Conservation (phyloP, 1,140 invertebrate species). For the Pogonus chalceus region DNA sequence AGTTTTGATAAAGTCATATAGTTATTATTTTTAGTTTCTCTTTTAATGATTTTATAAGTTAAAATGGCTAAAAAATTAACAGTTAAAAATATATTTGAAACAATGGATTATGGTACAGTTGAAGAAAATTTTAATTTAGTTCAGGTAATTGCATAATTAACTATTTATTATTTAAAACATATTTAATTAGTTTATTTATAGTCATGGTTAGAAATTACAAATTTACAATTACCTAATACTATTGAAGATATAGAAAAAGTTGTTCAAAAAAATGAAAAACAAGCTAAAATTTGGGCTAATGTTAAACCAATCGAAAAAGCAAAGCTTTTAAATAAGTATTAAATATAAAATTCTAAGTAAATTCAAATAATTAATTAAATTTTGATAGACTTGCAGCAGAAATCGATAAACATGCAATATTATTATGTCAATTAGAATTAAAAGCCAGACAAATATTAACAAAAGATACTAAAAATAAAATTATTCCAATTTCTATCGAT, state of each 20-base stretch:
- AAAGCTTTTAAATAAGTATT: neutral
- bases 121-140: conserved; percentile 16
- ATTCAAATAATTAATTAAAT: neutral
- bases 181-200: neutral
- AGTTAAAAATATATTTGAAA: conserved; percentile 19
- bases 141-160: conserved; percentile 15
- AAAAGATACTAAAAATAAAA: conserved; percentile 22
- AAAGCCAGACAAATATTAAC: conserved; percentile 20
- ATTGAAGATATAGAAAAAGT: neutral
- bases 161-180: neutral
- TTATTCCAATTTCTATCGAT: conserved; percentile 18
- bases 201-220: neutral
- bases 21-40: conserved; percentile 1
- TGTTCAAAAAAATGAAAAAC: neutral
- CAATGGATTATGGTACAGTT: conserved; percentile 21
- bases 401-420: conserved; percentile 21
- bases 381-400: conserved; percentile 22
- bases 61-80: conserved; percentile 11
- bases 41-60: too few relatives aligned
- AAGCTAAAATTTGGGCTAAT: neutral
- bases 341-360: neutral
- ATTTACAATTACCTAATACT: neutral
- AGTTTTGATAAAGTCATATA: conserved; percentile 2
- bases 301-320: neutral
- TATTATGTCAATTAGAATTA: conserved; percentile 28